These are phyloP conservation scores for Melanerpes aurifrons DNA, from an alignment of 2,113 vertebrate species.

Conservation along the genomic window DNA sequence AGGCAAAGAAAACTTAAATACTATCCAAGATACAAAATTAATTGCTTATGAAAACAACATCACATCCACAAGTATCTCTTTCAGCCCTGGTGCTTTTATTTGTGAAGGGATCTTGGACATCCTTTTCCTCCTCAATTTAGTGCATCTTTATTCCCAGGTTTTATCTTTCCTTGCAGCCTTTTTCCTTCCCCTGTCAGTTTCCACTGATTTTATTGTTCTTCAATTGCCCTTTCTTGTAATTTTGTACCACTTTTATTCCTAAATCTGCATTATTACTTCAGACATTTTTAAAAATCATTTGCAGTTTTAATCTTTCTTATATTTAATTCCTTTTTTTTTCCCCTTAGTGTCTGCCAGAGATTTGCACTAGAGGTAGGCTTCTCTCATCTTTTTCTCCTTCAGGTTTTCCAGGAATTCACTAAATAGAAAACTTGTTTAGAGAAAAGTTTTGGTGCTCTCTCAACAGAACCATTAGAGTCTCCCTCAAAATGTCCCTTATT, in stretches of 20 bases:
- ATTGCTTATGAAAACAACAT: neutral
- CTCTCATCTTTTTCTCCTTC: neutral
- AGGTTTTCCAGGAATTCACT: neutral
- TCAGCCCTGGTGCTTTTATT: neutral
- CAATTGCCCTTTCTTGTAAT: neutral
- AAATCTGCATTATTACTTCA: neutral
- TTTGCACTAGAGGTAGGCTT: neutral
- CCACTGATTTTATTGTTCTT: neutral
- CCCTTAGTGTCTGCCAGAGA: neutral
- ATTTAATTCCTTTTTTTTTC: neutral
- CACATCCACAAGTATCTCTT: neutral
- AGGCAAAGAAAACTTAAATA: neutral
- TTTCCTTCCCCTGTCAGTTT: neutral
- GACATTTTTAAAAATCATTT: neutral
- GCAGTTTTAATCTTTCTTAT: neutral
- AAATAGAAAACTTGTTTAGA: neutral
- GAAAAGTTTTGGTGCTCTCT: neutral
- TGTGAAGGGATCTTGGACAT: neutral
- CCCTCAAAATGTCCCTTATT: neutral
- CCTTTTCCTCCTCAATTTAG: neutral
- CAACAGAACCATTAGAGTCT: neutral
- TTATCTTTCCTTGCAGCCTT: neutral
- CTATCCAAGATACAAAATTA: neutral
- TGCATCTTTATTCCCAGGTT: neutral
- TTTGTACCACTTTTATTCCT: neutral